Evolutionary conservation across 2,113 vertebrate species (phyloP), one percentile per base, ranked within the genome.

Genomic region (Hydrolagus affinis): DNA sequence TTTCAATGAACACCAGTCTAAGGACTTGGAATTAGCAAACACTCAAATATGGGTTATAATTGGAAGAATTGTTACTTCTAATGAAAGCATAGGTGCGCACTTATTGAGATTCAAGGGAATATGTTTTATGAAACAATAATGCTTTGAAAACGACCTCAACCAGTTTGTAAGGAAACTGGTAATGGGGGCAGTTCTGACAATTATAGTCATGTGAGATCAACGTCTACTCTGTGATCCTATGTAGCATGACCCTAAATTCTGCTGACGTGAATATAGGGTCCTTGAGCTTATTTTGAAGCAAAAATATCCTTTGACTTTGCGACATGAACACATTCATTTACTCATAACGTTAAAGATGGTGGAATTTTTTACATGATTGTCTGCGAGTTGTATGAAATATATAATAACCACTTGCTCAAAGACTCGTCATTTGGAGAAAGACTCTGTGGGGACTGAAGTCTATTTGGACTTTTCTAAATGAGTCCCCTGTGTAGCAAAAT

Each of bases 381-480:
- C 44, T 44, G 44, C 2, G 44, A 44, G 44, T 66, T 11, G 28
- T 83, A 17, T 44, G 62, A 19, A 28, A 66, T 32, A 56, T n/a
- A 68, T 30, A 66, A 66, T 83, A 83, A 32, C 25, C 78, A 83
- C 25, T 83, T 32, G 60, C 25, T 83, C 78, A 83, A 64, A 28
- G 28, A 25, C 23, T 80, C 64, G 77, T 80, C 60, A 66, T 83
- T 68, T 66, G 60, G 25, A 21, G 78, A 28, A 80, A 83, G 32
- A 60, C 60, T 19, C 62, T 66, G 23, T 68, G 25, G 60, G 32
- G 78, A 32, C 62, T 83, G 60, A 83, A 30, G 66, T 66, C 62
- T 68, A 83, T 83, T 83, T 66, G 60, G 64, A 64, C 78, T 83
- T 83, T 83, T 66, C 28, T 21, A 83, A 83, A 68, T 66, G 62